Evolutionary conservation across 2,797 vertebrate genomes (phyloP).

Genomic region (Pantherophis alleghaniensis): DNA sequence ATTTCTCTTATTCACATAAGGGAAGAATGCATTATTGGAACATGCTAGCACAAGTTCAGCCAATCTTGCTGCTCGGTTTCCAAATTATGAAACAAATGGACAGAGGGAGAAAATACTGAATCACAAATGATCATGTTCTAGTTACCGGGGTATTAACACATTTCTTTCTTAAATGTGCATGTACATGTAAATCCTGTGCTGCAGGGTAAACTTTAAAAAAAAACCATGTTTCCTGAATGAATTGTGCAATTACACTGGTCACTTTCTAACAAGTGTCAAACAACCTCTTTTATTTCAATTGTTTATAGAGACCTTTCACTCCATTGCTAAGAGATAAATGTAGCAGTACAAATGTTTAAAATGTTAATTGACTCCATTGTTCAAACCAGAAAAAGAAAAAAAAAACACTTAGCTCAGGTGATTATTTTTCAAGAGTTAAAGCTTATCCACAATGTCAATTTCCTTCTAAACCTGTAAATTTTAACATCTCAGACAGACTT

Average conservation of each 20-base stretch:
- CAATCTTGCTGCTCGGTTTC: neutral
- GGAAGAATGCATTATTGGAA: conserved; percentile 8
- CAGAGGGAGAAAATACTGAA: neutral
- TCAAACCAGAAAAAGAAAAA: neutral
- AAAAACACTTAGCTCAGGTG: neutral
- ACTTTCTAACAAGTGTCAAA: neutral
- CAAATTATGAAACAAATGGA: neutral
- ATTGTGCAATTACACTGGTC: neutral
- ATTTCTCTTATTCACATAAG: neutral
- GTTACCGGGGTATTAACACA: neutral
- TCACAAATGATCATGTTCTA: neutral
- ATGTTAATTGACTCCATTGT: neutral
- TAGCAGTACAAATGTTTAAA: neutral
- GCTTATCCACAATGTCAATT: neutral
- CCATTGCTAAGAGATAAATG: neutral
- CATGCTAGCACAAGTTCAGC: neutral
- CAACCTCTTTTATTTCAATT: neutral
- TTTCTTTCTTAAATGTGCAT: neutral
- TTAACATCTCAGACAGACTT: neutral
- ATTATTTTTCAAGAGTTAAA: neutral
- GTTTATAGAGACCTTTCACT: neutral
- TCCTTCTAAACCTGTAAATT: neutral
- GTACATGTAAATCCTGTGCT: neutral
- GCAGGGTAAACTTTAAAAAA: neutral
- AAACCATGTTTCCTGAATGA: neutral